These are phyloP conservation scores for Agrochola lota DNA, from an alignment of 2,888 invertebrate species.

Conservation along the genomic window DNA sequence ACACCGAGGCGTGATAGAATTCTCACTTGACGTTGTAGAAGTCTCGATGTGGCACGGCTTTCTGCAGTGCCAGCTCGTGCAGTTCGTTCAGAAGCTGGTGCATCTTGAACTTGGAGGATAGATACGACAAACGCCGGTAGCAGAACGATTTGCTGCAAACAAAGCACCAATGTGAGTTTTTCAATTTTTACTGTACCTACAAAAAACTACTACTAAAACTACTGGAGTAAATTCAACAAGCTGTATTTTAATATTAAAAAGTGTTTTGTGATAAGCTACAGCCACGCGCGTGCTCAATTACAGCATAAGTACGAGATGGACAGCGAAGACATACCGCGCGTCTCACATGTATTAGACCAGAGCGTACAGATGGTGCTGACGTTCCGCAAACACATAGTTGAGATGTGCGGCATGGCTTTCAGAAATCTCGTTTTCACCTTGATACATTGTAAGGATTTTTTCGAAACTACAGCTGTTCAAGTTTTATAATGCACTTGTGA, in stretches of 20 bases:
- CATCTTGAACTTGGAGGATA: conserved; percentile 98
- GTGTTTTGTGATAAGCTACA: background rate
- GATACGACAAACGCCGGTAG: conserved; percentile 98
- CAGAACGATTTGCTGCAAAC: conserved; percentile 97
- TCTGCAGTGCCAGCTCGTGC: conserved; percentile 98
- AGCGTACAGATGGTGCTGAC: no score
- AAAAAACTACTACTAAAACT: no score
- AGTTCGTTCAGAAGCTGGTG: conserved; percentile 99
- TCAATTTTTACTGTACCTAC: background rate
- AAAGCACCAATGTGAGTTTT: background rate
- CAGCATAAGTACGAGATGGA: background rate
- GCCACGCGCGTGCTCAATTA: background rate
- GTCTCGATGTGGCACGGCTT: conserved; percentile 99
- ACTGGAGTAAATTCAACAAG: background rate
- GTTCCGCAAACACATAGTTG: no score
- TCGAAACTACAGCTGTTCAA: no score
- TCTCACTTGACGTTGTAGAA: conserved; percentile 98
- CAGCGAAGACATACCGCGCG: no score
- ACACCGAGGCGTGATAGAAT: background rate
- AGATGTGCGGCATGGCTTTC: no score
- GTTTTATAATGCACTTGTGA: no score
- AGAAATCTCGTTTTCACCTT: no score
- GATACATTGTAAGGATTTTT: no score
- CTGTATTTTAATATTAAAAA: background rate
- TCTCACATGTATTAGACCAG: no score